phyloP scores from a whole-genome alignment of 2,797 vertebrate genomes.

The Ceryle rudis region DNA sequence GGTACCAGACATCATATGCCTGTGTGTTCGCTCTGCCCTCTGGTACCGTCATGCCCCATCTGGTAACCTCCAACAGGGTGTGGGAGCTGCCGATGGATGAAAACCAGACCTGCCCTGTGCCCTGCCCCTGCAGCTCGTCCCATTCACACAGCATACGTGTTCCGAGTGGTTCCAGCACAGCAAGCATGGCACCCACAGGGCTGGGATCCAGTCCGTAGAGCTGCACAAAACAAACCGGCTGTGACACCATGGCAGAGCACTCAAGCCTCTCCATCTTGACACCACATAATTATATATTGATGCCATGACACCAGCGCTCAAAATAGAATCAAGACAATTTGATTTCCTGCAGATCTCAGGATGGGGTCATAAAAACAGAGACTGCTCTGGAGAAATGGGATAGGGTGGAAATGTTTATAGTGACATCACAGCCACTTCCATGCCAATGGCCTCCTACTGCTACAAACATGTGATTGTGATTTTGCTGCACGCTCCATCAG shows the following conservation, averaged over 20 bases:
- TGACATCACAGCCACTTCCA: slow-evolving; percentile 69
- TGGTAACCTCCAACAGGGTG: accelerated
- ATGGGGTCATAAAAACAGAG: slow-evolving; percentile 72
- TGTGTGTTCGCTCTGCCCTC: not conserved
- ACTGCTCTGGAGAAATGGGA: slow-evolving; percentile 68
- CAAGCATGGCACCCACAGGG: not conserved
- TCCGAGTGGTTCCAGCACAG: not conserved
- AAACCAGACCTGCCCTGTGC: not conserved
- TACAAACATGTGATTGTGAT: slow-evolving; percentile 73
- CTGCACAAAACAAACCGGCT: not conserved
- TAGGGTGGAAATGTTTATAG: slow-evolving; percentile 69
- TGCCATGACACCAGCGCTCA: slow-evolving; percentile 62
- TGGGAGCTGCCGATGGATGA: not conserved
- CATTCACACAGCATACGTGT: not conserved
- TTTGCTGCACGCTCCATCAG: slow-evolving; percentile 67
- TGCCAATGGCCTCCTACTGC: slow-evolving; percentile 71
- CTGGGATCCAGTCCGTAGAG: not conserved
- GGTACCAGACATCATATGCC: accelerated
- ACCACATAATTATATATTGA: not conserved
- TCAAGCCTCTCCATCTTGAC: not conserved
- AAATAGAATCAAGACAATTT: slow-evolving; percentile 71
- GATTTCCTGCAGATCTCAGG: slow-evolving; percentile 73
- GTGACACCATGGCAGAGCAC: not conserved
- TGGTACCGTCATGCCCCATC: not conserved
- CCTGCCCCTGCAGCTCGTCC: not conserved